These are phyloP conservation scores for Hypotaenidia philippensis DNA, from an alignment of 2,797 vertebrate genomes.

Conservation along the genomic window DNA sequence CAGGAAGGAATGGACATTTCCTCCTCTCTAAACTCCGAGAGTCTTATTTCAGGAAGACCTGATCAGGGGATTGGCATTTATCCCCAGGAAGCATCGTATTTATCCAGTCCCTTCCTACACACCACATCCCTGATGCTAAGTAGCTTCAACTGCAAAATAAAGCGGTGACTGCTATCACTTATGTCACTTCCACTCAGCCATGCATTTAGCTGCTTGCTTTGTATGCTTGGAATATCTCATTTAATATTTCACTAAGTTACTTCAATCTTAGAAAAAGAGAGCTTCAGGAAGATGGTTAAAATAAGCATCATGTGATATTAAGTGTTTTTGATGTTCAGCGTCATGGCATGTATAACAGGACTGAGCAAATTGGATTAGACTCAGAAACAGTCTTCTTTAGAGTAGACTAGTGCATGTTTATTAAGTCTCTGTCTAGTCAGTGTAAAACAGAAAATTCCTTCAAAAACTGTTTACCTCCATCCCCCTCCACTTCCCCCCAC, in stretches of 20 bases:
- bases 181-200: conserved; percentile 5
- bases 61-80: background rate
- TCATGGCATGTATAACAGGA: background rate
- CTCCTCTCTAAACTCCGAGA: background rate
- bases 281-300: conserved; percentile 2
- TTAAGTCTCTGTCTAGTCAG: background rate
- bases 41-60: conserved; percentile 27
- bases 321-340: conserved; percentile 1
- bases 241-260: background rate
- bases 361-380: background rate
- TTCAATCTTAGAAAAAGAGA: background rate
- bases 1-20: background rate
- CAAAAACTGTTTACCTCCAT: background rate
- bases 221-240: background rate
- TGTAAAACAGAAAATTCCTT: conserved; percentile 5
- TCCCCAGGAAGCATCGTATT: conserved; percentile 9
- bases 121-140: background rate
- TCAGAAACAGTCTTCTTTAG: background rate
- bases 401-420: background rate
- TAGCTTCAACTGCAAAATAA: background rate
- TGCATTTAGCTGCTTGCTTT: background rate
- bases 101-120: background rate
- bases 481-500: too few relatives aligned
- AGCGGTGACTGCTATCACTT: background rate
- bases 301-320: conserved; percentile 22